phyloP scores from a whole-genome alignment of 1,140 invertebrate species.

The Ips typographus region DNA sequence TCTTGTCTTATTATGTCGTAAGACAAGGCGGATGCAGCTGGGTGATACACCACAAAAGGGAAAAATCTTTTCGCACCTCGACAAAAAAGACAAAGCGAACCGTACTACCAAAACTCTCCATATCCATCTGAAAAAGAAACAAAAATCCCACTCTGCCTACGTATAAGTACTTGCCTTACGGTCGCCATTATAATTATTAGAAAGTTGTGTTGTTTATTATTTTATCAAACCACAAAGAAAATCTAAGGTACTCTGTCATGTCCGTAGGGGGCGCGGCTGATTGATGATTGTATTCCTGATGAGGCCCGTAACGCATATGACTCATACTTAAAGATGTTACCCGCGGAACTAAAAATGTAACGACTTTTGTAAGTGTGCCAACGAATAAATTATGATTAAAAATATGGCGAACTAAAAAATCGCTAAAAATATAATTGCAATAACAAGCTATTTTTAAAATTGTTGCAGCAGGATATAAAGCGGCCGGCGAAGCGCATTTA shows the following conservation, averaged over 20 bases:
- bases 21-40: too few relatives aligned
- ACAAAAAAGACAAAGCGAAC: too few relatives aligned
- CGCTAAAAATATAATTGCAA: constrained; percentile 27
- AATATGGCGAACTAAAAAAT: constrained; percentile 30
- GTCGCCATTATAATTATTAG: constrained; percentile 28
- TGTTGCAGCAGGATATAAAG: neutral
- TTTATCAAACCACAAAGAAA: neutral
- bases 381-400: constrained; percentile 25
- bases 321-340: neutral
- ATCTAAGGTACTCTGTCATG: too few relatives aligned
- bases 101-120: too few relatives aligned
- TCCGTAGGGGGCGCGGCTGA: too few relatives aligned
- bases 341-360: constrained; percentile 24
- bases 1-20: neutral
- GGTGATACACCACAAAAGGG: too few relatives aligned
- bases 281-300: too few relatives aligned
- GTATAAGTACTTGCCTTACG: constrained; percentile 2
- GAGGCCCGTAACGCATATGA: neutral
- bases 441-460: constrained; percentile 25
- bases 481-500: constrained; percentile 1
- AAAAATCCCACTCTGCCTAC: constrained; percentile 1
- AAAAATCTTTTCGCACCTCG: too few relatives aligned
- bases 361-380: constrained; percentile 21
- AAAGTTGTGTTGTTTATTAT: constrained; percentile 27
- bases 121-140: too few relatives aligned